phyloP scores from a whole-genome alignment of 2,113 vertebrate genomes.

The Amphilophus citrinellus region DNA sequence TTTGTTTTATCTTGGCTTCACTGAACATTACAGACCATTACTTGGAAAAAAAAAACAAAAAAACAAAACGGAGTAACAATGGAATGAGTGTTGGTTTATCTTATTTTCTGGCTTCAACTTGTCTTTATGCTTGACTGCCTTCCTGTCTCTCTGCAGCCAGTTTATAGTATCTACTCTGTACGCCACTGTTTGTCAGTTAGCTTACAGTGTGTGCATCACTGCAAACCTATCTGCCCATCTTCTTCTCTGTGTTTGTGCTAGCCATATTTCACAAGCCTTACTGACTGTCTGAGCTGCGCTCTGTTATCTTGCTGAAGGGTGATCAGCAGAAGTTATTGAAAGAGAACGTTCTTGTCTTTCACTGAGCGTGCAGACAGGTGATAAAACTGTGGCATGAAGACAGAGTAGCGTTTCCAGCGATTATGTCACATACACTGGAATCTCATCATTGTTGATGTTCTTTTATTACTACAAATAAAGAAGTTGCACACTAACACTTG shows the following conservation, averaged over 20 bases:
- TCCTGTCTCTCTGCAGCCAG: slow-evolving; percentile 6
- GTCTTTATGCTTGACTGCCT: slow-evolving; percentile 27
- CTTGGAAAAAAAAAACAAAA: not conserved
- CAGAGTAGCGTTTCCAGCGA: not conserved
- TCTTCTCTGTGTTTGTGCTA: slow-evolving; percentile 31
- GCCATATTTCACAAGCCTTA: slow-evolving; percentile 12
- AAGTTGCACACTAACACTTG: not conserved
- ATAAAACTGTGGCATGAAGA: slow-evolving; percentile 16
- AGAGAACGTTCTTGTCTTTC: slow-evolving; percentile 22
- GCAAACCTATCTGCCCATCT: slow-evolving; percentile 45
- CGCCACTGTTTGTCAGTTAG: slow-evolving; percentile 39
- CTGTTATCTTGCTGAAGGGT: slow-evolving; percentile 43
- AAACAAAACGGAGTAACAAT: not conserved
- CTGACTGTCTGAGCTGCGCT: slow-evolving; percentile 15
- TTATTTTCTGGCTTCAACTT: slow-evolving; percentile 16
- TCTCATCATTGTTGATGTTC: not conserved
- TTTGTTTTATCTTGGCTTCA: slow-evolving; percentile 1
- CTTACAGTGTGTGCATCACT: slow-evolving; percentile 14
- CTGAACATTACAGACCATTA: not conserved
- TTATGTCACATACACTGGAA: not conserved
- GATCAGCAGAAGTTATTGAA: slow-evolving; percentile 27
- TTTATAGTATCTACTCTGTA: slow-evolving; percentile 10
- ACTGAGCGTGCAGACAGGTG: slow-evolving; percentile 8
- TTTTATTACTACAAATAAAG: not conserved
- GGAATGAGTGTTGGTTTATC: not conserved